Percentiles rank a stretch among this genome's conserved stretches.
These are phyloP conservation scores for Heteractis magnifica DNA, from an alignment of 92 coral and sea anemone species.

Conservation along the genomic window DNA sequence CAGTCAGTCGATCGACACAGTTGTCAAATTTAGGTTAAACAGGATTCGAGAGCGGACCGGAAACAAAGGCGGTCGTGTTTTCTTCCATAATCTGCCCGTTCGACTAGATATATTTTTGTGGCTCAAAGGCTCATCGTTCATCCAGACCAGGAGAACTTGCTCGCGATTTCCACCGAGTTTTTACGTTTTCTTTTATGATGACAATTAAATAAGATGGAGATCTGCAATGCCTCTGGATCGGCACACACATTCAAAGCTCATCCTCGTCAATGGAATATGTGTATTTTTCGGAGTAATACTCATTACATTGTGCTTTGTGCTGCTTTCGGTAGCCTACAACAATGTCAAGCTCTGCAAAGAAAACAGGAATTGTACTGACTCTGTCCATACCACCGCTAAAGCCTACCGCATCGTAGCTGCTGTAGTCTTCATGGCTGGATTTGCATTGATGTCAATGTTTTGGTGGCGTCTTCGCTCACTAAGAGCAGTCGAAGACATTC, in stretches of 20 bases:
- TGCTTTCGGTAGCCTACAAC: conserved; percentile 37
- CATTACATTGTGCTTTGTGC: conserved; percentile 31
- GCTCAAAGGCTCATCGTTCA: background rate
- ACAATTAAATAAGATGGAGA: background rate
- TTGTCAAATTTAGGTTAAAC: no score
- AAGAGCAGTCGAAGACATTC: conserved; percentile 18
- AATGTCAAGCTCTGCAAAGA: conserved; percentile 35
- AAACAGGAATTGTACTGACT: conserved; percentile 14
- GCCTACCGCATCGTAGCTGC: conserved; percentile 32
- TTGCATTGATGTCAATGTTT: conserved; percentile 36
- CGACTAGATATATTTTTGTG: no score
- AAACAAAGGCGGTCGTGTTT: no score
- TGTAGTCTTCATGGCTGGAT: conserved; percentile 30
- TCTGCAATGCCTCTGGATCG: conserved; percentile 17
- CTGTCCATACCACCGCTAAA: conserved; percentile 28
- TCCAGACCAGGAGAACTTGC: background rate
- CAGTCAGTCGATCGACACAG: no score
- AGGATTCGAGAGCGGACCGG: no score
- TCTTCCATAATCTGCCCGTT: no score
- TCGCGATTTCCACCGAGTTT: background rate
- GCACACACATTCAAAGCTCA: background rate
- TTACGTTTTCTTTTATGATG: background rate
- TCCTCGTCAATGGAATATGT: conserved; percentile 27
- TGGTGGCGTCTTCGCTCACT: conserved; percentile 33
- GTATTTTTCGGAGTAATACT: conserved; percentile 29